phyloP scores from a whole-genome alignment of 2,888 invertebrate genomes.

The Oasisia sp. region DNA sequence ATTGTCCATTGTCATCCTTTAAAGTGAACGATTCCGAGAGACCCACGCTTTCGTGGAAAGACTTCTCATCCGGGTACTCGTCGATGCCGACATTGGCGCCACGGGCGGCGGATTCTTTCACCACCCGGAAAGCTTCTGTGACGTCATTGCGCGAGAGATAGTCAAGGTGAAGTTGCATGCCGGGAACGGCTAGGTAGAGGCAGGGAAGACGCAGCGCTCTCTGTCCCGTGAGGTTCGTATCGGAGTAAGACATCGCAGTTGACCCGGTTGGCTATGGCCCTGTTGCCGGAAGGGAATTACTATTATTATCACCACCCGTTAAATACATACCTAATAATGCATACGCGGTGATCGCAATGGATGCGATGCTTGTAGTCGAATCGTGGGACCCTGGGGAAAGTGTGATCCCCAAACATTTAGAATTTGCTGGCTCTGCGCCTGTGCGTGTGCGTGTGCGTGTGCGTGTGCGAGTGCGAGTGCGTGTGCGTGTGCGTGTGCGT shows the following conservation, averaged over 20 bases:
- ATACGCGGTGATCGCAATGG: too few relatives aligned
- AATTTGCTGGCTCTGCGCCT: too few relatives aligned
- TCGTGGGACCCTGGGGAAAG: too few relatives aligned
- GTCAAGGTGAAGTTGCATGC: not conserved
- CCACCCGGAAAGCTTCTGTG: not conserved
- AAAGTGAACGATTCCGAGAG: not conserved
- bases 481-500: too few relatives aligned
- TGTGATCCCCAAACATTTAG: too few relatives aligned
- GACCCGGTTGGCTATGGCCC: too few relatives aligned
- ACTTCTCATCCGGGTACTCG: not conserved
- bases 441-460: too few relatives aligned
- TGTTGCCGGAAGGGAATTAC: not conserved
- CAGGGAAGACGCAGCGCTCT: not conserved
- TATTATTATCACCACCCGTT: too few relatives aligned
- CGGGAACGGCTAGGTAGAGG: not conserved
- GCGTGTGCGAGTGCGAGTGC: too few relatives aligned
- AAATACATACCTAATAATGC: too few relatives aligned
- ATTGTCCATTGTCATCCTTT: not conserved
- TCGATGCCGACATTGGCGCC: not conserved
- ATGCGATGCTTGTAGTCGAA: too few relatives aligned
- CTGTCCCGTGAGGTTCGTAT: not conserved
- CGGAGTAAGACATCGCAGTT: not conserved
- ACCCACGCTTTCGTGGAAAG: not conserved
- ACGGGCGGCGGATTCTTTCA: not conserved
- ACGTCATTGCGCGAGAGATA: not conserved